A percentile compares a stretch with the other conserved stretches of the same genome.
Conservation (phyloP, 30 jellyfish, hydroid and myxozoan species). For the Mastigias papua region DNA sequence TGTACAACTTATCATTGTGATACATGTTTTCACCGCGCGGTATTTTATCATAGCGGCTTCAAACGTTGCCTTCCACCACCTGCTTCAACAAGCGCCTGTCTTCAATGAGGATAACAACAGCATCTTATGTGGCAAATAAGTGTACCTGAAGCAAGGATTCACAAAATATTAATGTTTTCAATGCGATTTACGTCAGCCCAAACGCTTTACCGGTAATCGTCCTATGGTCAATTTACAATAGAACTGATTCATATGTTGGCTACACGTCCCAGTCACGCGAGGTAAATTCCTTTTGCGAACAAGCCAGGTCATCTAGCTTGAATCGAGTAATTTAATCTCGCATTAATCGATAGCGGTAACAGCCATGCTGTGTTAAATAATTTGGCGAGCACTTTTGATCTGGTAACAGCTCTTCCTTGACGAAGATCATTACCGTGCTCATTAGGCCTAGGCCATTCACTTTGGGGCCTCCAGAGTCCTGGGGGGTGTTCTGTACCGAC, state of each 20-base stretch:
- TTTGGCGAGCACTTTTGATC: not conserved
- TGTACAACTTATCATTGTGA: not conserved
- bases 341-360: not conserved
- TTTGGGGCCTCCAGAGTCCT: too few relatives aligned
- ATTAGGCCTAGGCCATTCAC: too few relatives aligned
- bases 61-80: not conserved
- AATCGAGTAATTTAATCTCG: not conserved
- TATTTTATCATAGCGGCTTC: not conserved
- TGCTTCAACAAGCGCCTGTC: not conserved
- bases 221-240: constrained; percentile 4
- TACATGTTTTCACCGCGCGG: not conserved
- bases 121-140: not conserved
- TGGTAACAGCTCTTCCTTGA: not conserved
- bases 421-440: not conserved
- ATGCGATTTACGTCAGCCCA: constrained; percentile 1
- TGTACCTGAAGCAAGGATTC: not conserved
- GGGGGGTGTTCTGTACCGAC: too few relatives aligned
- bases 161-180: not conserved
- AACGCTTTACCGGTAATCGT: not conserved
- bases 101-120: not conserved
- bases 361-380: not conserved
- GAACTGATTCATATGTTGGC: constrained; percentile 3
- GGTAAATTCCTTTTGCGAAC: not conserved
- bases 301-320: constrained; percentile 6
- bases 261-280: constrained; percentile 32